phyloP scores from a whole-genome alignment of 2,797 vertebrate genomes.

The Arvicola amphibius region DNA sequence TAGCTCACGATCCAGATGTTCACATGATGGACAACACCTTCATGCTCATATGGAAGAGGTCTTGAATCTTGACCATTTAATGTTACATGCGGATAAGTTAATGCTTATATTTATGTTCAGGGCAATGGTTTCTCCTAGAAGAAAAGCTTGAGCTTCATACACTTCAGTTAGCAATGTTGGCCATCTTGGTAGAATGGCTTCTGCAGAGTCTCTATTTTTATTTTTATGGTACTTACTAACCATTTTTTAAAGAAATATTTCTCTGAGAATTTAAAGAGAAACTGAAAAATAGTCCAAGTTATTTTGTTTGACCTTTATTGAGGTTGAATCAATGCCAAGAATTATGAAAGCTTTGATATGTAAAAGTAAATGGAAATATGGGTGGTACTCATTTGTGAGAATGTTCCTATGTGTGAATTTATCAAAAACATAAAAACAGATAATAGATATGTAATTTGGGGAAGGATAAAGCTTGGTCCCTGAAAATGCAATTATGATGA shows the following conservation, averaged over 20 bases:
- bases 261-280: slow-evolving; percentile 15
- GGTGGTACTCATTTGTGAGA: not conserved
- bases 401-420: not conserved
- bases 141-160: not conserved
- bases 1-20: not conserved
- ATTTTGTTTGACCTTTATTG: not conserved
- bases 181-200: not conserved
- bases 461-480: not conserved
- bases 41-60: not conserved
- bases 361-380: not conserved
- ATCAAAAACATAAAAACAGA: not conserved
- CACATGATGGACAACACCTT: not conserved
- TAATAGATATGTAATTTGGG: not conserved
- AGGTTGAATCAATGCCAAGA: not conserved
- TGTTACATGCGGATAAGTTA: not conserved
- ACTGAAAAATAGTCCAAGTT: not conserved
- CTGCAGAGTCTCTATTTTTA: not conserved
- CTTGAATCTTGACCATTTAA: not conserved
- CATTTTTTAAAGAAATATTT: not conserved
- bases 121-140: not conserved
- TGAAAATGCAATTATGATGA: not conserved
- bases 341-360: not conserved
- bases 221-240: not conserved
- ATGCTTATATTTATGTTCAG: no score
- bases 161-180: not conserved